phyloP scores from a whole-genome alignment of 2,888 invertebrate species.

The Drosophila mimetica region DNA sequence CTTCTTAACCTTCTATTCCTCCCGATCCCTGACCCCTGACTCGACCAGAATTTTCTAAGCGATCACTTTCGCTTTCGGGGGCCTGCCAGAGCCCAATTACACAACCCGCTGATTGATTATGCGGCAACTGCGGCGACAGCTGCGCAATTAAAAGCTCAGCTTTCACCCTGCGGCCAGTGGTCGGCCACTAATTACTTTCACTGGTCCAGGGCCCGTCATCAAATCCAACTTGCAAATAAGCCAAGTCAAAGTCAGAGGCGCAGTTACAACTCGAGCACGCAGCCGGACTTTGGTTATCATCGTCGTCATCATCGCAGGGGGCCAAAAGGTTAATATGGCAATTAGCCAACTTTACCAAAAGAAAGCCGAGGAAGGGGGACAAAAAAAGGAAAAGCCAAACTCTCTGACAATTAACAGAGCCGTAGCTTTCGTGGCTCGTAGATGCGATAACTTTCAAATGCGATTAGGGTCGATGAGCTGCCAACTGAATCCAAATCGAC shows the following conservation, averaged over 20 bases:
- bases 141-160: slow-evolving; percentile 72
- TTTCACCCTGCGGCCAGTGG: slow-evolving; percentile 67
- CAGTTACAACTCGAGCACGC: slow-evolving; percentile 61
- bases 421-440: slow-evolving; percentile 7
- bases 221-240: slow-evolving; percentile 53
- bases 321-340: slow-evolving; percentile 75
- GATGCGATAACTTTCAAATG: slow-evolving; percentile 71
- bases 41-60: slow-evolving; percentile 19
- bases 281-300: slow-evolving; percentile 46
- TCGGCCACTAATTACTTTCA: slow-evolving; percentile 72
- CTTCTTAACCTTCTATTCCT: not conserved
- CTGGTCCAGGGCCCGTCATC: slow-evolving; percentile 48
- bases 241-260: slow-evolving; percentile 15
- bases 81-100: slow-evolving; percentile 16
- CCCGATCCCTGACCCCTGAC: not conserved
- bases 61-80: slow-evolving; percentile 42
- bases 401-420: slow-evolving; percentile 16
- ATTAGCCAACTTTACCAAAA: slow-evolving; percentile 62
- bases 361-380: slow-evolving; percentile 51
- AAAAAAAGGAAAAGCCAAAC: slow-evolving; percentile 11
- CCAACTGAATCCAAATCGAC: slow-evolving; percentile 51
- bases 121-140: slow-evolving; percentile 27
- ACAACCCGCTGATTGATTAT: slow-evolving; percentile 65
- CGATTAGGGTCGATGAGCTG: slow-evolving; percentile 70
- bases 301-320: slow-evolving; percentile 45